These are phyloP conservation scores for Porites lobata DNA, from an alignment of 92 coral and sea anemone genomes.

Conservation along the genomic window DNA sequence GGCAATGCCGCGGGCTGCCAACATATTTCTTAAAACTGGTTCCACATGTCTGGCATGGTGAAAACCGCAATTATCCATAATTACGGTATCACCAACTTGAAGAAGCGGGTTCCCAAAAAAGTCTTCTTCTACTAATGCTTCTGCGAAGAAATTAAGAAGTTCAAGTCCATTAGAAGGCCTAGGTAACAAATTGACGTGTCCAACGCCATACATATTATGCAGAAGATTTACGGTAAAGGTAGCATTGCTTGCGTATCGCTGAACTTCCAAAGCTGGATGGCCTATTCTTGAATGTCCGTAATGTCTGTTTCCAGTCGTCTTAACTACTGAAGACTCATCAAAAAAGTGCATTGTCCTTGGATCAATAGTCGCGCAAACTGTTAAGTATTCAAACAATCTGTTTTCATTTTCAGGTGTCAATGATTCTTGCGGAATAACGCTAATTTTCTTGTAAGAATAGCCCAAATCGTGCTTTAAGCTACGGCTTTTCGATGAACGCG, in stretches of 20 bases:
- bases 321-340: constrained; percentile 47
- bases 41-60: constrained; percentile 15
- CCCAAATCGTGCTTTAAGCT: too few species aligned
- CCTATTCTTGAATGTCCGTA: constrained; percentile 38
- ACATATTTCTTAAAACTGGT: constrained; percentile 13
- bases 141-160: constrained; percentile 55
- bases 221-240: constrained; percentile 55
- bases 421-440: constrained; percentile 28
- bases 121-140: background rate
- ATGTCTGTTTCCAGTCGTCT: constrained; percentile 45
- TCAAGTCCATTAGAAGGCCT: constrained; percentile 62
- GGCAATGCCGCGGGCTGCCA: background rate
- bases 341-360: background rate
- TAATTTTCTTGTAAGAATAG: background rate
- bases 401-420: background rate
- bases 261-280: constrained; percentile 38
- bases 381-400: constrained; percentile 7
- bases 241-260: constrained; percentile 53
- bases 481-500: too few species aligned
- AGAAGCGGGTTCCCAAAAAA: background rate
- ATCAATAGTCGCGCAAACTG: background rate
- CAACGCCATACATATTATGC: constrained; percentile 51
- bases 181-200: constrained; percentile 25
- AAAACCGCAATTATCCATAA: constrained; percentile 33
- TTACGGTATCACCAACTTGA: background rate